Percentiles rank a stretch among this genome's conserved stretches.
Conservation (phyloP, 2,797 vertebrate genomes). For the Kryptolebias ocellatus region DNA sequence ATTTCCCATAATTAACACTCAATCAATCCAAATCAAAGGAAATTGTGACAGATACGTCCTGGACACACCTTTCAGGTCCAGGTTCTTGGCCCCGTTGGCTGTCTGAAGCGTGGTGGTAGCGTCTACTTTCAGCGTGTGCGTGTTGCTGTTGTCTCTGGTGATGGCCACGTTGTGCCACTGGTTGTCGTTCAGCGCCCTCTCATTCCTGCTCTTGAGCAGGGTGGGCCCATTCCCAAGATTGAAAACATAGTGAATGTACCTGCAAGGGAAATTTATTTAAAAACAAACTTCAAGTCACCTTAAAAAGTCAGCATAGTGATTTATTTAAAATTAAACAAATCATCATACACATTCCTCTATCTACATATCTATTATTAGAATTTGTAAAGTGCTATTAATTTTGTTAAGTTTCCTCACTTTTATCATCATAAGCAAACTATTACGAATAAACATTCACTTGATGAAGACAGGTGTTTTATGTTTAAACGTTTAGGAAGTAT, state of each 20-base stretch:
- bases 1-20: not conserved
- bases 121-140: conserved; percentile 95
- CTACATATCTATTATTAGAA: too few relatives aligned
- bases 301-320: too few relatives aligned
- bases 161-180: conserved; percentile 99
- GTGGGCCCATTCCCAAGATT: conserved; percentile 97
- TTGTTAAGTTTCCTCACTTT: too few relatives aligned
- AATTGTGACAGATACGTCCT: not conserved
- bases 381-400: too few relatives aligned
- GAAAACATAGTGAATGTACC: conserved; percentile 91
- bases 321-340: too few relatives aligned
- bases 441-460: too few relatives aligned
- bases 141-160: conserved; percentile 96
- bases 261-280: conserved; percentile 28
- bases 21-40: not conserved
- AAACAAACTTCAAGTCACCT: too few relatives aligned
- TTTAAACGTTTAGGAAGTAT: not conserved
- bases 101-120: conserved; percentile 92
- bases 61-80: conserved; percentile 81
- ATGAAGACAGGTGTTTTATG: not conserved
- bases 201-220: conserved; percentile 97
- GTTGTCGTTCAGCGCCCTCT: conserved; percentile 95
- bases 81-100: conserved; percentile 98
- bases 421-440: too few relatives aligned
- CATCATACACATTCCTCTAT: too few relatives aligned